These are phyloP conservation scores for Callithrix jacchus DNA, from an alignment of 2,113 vertebrate genomes.

Conservation along the genomic window DNA sequence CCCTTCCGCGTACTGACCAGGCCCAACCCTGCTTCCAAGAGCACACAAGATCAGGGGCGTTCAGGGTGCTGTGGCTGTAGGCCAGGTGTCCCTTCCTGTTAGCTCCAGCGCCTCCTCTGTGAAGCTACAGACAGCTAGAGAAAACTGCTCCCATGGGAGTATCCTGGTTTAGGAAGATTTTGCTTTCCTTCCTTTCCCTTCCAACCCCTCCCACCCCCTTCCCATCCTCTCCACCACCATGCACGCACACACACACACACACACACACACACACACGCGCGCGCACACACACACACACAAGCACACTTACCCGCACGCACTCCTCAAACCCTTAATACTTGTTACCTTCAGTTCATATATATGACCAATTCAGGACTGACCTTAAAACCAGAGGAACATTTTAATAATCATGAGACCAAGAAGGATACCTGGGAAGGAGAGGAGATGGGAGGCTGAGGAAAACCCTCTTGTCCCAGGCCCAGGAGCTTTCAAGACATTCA, in stretches of 20 bases:
- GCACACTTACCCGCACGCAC: neutral
- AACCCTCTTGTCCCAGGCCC: neutral
- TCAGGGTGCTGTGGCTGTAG: neutral
- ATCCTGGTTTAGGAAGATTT: neutral
- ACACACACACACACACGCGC: neutral
- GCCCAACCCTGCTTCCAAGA: neutral
- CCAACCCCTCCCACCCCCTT: neutral
- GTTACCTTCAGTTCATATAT: slow-evolving; percentile 58
- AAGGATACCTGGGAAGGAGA: slow-evolving; percentile 55
- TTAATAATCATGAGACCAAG: slow-evolving; percentile 48
- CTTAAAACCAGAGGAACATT: slow-evolving; percentile 55
- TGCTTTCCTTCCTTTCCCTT: slow-evolving; percentile 27
- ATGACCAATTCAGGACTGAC: slow-evolving; percentile 50
- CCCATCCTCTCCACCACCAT: neutral
- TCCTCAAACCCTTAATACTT: slow-evolving; percentile 65
- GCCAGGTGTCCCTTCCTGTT: neutral
- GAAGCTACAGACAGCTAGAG: neutral
- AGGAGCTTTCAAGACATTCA: slow-evolving; percentile 18
- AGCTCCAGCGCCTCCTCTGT: neutral
- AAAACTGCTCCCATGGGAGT: neutral
- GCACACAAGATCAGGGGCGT: no score
- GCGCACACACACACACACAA: neutral
- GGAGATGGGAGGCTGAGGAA: neutral
- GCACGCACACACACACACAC: neutral
- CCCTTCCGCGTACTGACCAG: neutral